phyloP scores from a whole-genome alignment of 2,113 vertebrate species.

The Tinamus guttatus region DNA sequence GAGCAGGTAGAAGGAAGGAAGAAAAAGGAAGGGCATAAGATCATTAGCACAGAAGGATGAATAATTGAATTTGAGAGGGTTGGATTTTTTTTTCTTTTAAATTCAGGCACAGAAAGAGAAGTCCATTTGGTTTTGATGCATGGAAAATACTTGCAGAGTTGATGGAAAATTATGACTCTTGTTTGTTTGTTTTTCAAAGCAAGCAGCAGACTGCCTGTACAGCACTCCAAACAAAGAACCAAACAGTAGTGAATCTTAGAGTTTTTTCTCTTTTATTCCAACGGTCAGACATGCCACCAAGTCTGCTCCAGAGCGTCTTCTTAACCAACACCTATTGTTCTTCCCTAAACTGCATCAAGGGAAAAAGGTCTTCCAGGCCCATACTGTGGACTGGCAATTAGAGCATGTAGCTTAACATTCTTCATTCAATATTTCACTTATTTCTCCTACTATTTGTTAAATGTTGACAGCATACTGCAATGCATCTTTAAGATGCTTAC shows the following conservation, averaged over 20 bases:
- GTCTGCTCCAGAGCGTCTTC: background rate
- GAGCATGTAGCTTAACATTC: slow-evolving; percentile 30
- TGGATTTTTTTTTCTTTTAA: background rate
- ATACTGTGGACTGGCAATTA: background rate
- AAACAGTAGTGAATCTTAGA: slow-evolving; percentile 19
- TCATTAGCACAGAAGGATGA: background rate
- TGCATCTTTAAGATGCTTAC: slow-evolving; percentile 14
- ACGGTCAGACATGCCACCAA: background rate
- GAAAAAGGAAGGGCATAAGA: background rate
- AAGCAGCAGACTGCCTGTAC: slow-evolving; percentile 8
- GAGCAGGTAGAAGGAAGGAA: background rate
- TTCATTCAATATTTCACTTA: slow-evolving; percentile 17
- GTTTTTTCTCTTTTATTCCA: background rate
- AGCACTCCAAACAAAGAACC: background rate
- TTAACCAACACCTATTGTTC: slow-evolving; percentile 43
- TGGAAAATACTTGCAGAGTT: slow-evolving; percentile 2
- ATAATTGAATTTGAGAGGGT: background rate
- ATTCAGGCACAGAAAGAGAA: background rate
- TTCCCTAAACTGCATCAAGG: background rate
- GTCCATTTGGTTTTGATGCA: background rate
- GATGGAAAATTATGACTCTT: slow-evolving; percentile 22
- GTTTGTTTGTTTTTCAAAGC: background rate
- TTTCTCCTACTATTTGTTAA: slow-evolving; percentile 12
- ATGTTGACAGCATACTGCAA: background rate
- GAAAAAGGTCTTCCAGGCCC: background rate